Conservation (phyloP, 1,140 invertebrate genomes). For the Drosophila tsacasi region DNA sequence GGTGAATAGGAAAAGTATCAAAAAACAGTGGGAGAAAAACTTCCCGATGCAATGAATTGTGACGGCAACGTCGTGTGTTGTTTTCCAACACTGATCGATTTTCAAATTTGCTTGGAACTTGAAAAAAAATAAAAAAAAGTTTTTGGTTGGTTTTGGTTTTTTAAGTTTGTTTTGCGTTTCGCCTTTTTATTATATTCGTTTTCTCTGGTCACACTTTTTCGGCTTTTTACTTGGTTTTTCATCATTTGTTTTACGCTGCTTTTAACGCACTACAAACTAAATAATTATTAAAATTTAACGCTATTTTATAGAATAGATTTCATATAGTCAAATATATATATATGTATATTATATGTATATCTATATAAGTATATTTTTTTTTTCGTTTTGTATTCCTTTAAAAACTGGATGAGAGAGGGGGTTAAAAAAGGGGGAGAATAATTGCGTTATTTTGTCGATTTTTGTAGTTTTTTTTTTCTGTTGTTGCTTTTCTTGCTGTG, state of each 20-base stretch:
- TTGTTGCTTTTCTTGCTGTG: slow-evolving; percentile 19
- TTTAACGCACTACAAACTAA: slow-evolving; percentile 79
- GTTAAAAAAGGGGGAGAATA: slow-evolving; percentile 21
- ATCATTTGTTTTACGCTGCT: slow-evolving; percentile 42
- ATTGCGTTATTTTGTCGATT: slow-evolving; percentile 27
- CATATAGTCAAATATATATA: slow-evolving; percentile 63
- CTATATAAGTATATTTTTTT: slow-evolving; percentile 46
- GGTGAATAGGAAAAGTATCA: slow-evolving; percentile 10
- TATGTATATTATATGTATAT: slow-evolving; percentile 57
- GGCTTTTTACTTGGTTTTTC: slow-evolving; percentile 32
- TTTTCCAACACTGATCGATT: slow-evolving; percentile 35
- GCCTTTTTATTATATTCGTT: slow-evolving; percentile 65
- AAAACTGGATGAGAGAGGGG: slow-evolving; percentile 41
- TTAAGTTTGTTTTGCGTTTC: slow-evolving; percentile 67
- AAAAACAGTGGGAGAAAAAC: slow-evolving; percentile 26
- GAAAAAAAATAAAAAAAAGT: slow-evolving; percentile 78
- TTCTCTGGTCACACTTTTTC: slow-evolving; percentile 52
- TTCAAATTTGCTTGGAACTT: slow-evolving; percentile 52
- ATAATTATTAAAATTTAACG: slow-evolving; percentile 79
- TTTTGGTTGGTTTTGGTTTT: slow-evolving; percentile 50
- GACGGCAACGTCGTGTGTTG: slow-evolving; percentile 11
- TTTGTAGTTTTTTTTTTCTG: neutral
- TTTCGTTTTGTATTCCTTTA: slow-evolving; percentile 19
- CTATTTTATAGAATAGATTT: slow-evolving; percentile 69
- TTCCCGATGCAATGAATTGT: slow-evolving; percentile 42